Percentiles rank a stretch among this genome's conserved stretches.
phyloP scores from a whole-genome alignment of 2,113 vertebrate species.

The Indri indri region DNA sequence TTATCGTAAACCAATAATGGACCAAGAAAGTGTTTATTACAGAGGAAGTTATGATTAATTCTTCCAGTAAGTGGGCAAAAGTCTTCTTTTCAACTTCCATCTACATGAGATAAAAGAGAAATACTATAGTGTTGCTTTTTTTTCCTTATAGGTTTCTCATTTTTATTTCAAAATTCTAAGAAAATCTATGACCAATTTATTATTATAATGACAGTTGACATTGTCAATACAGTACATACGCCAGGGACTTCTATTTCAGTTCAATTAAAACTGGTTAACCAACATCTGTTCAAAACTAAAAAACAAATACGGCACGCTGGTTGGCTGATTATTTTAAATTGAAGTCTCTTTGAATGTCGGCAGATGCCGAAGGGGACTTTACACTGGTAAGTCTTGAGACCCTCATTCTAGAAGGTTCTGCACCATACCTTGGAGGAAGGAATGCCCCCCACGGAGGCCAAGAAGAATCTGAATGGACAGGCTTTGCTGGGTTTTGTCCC shows the following conservation, averaged over 20 bases:
- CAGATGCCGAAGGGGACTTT: not conserved
- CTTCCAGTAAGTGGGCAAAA: not conserved
- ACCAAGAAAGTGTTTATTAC: not conserved
- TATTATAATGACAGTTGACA: not conserved
- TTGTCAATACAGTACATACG: not conserved
- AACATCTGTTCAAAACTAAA: not conserved
- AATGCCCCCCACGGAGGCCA: not conserved
- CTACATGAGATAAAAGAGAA: not conserved
- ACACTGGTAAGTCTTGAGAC: not conserved
- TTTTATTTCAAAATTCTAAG: conserved; percentile 15
- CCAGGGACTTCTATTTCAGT: not conserved
- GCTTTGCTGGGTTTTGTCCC: not conserved
- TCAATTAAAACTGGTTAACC: not conserved
- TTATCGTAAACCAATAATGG: not conserved
- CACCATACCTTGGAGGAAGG: not conserved
- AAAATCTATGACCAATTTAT: not conserved
- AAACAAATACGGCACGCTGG: not conserved
- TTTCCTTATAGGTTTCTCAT: not conserved
- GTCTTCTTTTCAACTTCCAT: not conserved
- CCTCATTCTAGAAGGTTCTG: not conserved
- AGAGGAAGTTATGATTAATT: not conserved
- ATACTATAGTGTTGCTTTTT: not conserved
- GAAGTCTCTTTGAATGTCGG: not conserved
- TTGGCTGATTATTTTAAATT: not conserved
- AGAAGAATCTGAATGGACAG: not conserved